Evolutionary conservation across 1,140 invertebrate genomes (phyloP).

Genomic region (Pygmarrhopalites habei): DNA sequence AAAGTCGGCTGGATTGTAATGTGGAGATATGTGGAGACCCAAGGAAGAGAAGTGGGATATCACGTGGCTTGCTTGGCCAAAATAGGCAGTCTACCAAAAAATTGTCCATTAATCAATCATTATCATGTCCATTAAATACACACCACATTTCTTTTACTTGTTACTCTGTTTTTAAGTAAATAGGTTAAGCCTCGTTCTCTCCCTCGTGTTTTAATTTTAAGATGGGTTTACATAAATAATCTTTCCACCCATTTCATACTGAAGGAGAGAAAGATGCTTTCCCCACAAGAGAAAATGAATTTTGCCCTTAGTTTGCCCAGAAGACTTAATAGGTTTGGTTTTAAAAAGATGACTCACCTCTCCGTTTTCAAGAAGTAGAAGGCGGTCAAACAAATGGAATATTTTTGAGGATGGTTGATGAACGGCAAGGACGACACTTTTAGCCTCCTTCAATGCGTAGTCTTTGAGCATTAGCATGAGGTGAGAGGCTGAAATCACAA

Average conservation of each 20-base stretch:
- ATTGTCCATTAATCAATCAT: too few relatives aligned
- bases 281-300: too few relatives aligned
- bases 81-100: conserved; percentile 62
- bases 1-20: conserved; percentile 82
- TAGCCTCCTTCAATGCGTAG: conserved; percentile 68
- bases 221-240: too few relatives aligned
- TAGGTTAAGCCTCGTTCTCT: too few relatives aligned
- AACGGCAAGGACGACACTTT: conserved; percentile 72
- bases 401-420: conserved; percentile 84
- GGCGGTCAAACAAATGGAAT: conserved; percentile 77
- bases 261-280: too few relatives aligned
- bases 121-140: too few relatives aligned
- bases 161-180: too few relatives aligned
- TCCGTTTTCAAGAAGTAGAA: conserved; percentile 67
- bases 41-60: conserved; percentile 67
- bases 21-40: conserved; percentile 63
- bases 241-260: too few relatives aligned
- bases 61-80: conserved; percentile 65
- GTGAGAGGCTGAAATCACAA: conserved; percentile 62
- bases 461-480: conserved; percentile 66
- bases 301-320: too few relatives aligned
- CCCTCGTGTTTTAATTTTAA: too few relatives aligned
- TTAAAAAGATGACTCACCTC: conserved; percentile 48
- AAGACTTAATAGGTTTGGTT: too few relatives aligned
- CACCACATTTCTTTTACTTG: too few relatives aligned